Evolutionary conservation across 2,113 vertebrate genomes (phyloP).

Genomic region (Poecilia latipinna): DNA sequence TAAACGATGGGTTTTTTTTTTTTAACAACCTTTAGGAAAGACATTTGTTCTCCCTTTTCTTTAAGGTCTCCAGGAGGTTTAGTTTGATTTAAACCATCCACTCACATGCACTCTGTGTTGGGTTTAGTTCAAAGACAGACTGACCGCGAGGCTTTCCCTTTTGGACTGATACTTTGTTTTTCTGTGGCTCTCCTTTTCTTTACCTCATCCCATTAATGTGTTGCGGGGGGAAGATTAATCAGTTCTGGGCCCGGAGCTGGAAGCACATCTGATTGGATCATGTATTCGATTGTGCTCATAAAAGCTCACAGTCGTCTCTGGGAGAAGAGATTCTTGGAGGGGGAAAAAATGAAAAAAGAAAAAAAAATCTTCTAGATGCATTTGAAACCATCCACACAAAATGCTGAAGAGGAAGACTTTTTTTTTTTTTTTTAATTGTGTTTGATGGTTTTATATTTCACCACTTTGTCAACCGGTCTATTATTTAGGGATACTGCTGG

Average conservation of each 20-base stretch:
- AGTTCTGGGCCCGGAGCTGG: constrained; percentile 37
- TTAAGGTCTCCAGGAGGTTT: constrained; percentile 45
- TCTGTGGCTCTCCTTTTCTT: constrained; percentile 42
- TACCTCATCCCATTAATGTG: constrained; percentile 57
- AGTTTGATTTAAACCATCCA: constrained; percentile 53
- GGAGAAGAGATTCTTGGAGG: constrained; percentile 48
- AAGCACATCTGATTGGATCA: constrained; percentile 49
- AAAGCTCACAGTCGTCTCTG: constrained; percentile 39
- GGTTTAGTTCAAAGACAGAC: constrained; percentile 46
- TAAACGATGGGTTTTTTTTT: background rate
- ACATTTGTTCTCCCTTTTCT: constrained; percentile 22
- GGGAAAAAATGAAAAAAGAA: no score
- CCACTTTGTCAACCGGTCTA: constrained; percentile 40
- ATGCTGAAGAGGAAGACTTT: constrained; percentile 31
- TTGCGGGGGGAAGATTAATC: constrained; percentile 48
- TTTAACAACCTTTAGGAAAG: background rate
- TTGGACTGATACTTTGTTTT: constrained; percentile 31
- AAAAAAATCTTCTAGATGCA: constrained; percentile 46
- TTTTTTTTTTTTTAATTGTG: constrained; percentile 8
- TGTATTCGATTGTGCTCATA: constrained; percentile 56
- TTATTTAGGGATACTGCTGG: constrained; percentile 27
- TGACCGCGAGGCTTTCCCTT: constrained; percentile 10
- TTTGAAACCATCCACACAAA: constrained; percentile 43
- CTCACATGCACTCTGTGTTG: constrained; percentile 57
- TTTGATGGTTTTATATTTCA: constrained; percentile 44